Evolutionary conservation across 2,888 invertebrate genomes (phyloP).

Genomic region (Elgonia sp.): DNA sequence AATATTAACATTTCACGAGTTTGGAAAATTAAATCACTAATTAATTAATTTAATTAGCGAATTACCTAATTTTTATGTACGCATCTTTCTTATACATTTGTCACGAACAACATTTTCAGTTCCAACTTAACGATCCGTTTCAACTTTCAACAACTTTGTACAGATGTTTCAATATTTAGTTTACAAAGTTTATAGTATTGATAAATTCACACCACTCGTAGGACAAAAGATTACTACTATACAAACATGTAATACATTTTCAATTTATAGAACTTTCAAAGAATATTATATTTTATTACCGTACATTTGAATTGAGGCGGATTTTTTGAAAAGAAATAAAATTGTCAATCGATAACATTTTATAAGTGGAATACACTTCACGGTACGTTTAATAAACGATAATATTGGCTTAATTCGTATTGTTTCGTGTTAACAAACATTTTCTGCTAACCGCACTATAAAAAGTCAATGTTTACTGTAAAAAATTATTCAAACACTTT

Average conservation of each 20-base stretch:
- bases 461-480: conserved; percentile 71
- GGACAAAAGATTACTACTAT: neutral
- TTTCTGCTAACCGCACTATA: conserved; percentile 35
- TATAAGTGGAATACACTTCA: conserved; percentile 43
- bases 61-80: conserved; percentile 7
- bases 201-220: neutral
- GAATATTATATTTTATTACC: conserved; percentile 8
- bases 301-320: neutral
- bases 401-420: conserved; percentile 60
- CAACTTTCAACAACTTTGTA: conserved; percentile 17
- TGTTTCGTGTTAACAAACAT: conserved; percentile 66
- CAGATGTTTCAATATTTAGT: conserved; percentile 58
- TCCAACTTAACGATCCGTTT: conserved; percentile 16
- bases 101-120: neutral
- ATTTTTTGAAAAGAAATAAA: conserved; percentile 22
- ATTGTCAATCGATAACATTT: conserved; percentile 54
- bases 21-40: neutral
- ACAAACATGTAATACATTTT: neutral
- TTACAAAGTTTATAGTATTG: neutral
- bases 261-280: neutral
- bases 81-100: neutral
- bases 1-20: neutral
- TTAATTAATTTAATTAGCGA: conserved; percentile 24
- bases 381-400: conserved; percentile 43
- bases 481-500: conserved; percentile 71